phyloP scores from a whole-genome alignment of 2,888 invertebrate species.

The Cataglyphis rosenhaueri region DNA sequence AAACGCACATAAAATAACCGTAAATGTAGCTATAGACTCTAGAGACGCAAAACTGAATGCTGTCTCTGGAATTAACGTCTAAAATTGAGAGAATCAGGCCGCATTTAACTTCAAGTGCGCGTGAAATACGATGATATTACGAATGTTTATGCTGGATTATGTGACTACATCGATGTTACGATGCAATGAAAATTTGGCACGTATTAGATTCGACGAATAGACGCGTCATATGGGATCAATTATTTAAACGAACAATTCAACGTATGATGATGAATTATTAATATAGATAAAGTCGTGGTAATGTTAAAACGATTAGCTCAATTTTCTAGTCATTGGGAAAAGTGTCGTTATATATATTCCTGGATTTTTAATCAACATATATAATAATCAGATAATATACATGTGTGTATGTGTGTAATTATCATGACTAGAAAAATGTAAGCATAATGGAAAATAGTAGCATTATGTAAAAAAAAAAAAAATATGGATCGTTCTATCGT shows the following conservation, averaged over 20 bases:
- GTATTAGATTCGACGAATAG: constrained; percentile 16
- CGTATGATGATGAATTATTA: not conserved
- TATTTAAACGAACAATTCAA: not conserved
- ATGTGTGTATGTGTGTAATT: not conserved
- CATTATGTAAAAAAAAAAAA: constrained; percentile 24
- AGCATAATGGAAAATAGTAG: not conserved
- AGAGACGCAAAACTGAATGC: not conserved
- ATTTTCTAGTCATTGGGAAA: not conserved
- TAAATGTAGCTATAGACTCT: not conserved
- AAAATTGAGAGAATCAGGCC: not conserved
- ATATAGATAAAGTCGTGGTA: not conserved
- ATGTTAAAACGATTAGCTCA: not conserved
- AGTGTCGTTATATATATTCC: not conserved
- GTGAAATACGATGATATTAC: not conserved
- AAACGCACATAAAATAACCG: not conserved
- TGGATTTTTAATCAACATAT: not conserved
- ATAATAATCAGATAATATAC: not conserved
- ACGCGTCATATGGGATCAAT: not conserved
- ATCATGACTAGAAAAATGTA: constrained; percentile 38
- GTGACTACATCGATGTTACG: not conserved
- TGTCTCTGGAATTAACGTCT: not conserved
- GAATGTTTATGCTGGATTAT: not conserved
- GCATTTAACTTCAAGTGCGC: not conserved
- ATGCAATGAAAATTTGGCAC: not conserved
- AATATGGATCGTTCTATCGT: not conserved